A percentile compares a stretch with the other conserved stretches of the same genome.
Evolutionary conservation across 2,888 invertebrate genomes (phyloP).

Genomic region (Odontocolon sp.): DNA sequence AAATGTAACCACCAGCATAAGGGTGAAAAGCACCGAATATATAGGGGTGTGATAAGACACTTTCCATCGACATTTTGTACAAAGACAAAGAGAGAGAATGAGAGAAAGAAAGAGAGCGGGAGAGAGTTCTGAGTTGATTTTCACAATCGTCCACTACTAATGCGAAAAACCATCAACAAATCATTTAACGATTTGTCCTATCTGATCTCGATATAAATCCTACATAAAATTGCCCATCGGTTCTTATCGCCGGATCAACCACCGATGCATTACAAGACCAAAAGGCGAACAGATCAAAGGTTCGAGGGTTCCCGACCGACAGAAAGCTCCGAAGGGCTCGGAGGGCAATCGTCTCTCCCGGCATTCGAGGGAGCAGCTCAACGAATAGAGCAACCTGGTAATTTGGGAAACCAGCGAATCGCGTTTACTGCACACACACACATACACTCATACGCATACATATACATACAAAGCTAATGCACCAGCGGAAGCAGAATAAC

Average conservation of each 20-base stretch:
- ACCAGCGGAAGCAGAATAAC: constrained; percentile 58
- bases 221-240: background rate
- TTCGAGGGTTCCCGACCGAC: background rate
- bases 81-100: background rate
- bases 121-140: background rate
- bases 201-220: background rate
- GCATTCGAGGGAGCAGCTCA: constrained; percentile 31
- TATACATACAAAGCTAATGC: constrained; percentile 26
- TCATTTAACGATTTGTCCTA: background rate
- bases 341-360: constrained; percentile 55
- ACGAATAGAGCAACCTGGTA: constrained; percentile 1
- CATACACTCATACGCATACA: background rate
- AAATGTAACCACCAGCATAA: constrained; percentile 48
- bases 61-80: too few relatives aligned
- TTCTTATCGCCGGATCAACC: constrained; percentile 7
- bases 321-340: constrained; percentile 31
- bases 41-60: constrained; percentile 56
- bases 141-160: too few relatives aligned
- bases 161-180: too few relatives aligned
- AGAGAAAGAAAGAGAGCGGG: background rate
- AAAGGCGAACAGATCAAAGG: constrained; percentile 34
- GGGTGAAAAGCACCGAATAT: constrained; percentile 46
- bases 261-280: constrained; percentile 21
- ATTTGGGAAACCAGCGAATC: constrained; percentile 46
- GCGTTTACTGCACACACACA: constrained; percentile 8